Conservation (phyloP, 2,113 vertebrate species). For the Empidonax alnorum region DNA sequence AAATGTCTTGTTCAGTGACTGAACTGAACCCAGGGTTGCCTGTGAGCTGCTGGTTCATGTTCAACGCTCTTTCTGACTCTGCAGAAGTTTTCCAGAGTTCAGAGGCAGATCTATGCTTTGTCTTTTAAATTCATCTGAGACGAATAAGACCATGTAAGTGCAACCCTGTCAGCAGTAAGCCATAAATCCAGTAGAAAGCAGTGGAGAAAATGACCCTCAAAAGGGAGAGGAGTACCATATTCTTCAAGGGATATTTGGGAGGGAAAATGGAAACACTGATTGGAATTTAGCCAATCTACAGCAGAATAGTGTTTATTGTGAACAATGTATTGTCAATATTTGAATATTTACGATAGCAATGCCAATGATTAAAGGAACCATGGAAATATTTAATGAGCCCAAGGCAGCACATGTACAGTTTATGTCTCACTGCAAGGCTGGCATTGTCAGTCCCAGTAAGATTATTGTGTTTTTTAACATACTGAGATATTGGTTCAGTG, state of each 20-base stretch:
- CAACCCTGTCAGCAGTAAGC: background rate
- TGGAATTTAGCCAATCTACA: background rate
- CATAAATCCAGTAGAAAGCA: background rate
- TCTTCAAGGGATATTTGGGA: background rate
- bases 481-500: background rate
- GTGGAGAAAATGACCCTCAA: background rate
- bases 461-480: background rate
- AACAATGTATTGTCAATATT: conserved; percentile 2
- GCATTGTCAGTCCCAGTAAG: background rate
- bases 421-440: background rate
- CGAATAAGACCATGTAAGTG: background rate
- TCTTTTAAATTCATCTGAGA: background rate
- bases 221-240: background rate
- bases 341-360: conserved; percentile 5
- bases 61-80: background rate
- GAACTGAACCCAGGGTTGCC: background rate
- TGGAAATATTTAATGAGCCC: conserved; percentile 8
- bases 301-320: background rate
- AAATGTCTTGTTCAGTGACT: background rate
- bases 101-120: background rate
- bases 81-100: background rate
- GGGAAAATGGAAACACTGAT: background rate
- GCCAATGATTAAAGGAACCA: background rate
- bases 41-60: background rate
- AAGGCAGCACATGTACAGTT: background rate